Percentiles rank a stretch among this genome's conserved stretches.
Conservation (phyloP, 2,888 invertebrate species). For the Drosophila putrida region DNA sequence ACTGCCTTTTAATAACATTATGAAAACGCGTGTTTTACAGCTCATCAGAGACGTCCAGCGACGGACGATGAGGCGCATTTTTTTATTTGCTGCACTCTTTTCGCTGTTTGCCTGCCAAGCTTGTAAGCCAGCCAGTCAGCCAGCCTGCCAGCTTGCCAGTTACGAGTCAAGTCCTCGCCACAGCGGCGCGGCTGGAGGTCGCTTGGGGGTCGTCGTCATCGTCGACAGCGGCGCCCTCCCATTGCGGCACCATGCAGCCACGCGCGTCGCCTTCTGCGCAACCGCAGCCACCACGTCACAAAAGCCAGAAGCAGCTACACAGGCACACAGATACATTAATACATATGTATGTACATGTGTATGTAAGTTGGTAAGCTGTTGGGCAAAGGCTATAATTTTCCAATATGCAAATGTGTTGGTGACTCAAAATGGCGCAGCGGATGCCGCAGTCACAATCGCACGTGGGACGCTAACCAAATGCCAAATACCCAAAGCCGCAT, state of each 20-base stretch:
- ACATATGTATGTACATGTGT: neutral
- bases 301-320: conserved; percentile 64
- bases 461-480: conserved; percentile 44
- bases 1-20: conserved; percentile 73
- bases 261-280: conserved; percentile 81
- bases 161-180: conserved; percentile 72
- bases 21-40: conserved; percentile 80
- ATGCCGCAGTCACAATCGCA: conserved; percentile 31
- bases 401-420: conserved; percentile 78
- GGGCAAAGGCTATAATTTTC: conserved; percentile 70
- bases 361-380: conserved; percentile 22
- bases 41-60: conserved; percentile 66
- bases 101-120: conserved; percentile 27
- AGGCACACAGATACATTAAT: conserved; percentile 6
- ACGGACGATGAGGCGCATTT: conserved; percentile 11
- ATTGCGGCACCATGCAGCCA: conserved; percentile 84
- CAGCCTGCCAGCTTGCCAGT: conserved; percentile 51
- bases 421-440: conserved; percentile 73
- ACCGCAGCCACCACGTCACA: conserved; percentile 69
- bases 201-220: conserved; percentile 66
- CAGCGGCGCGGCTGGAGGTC: conserved; percentile 76
- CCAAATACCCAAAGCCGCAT: conserved; percentile 28
- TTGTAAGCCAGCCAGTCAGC: neutral
- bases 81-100: conserved; percentile 53
- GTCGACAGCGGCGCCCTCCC: conserved; percentile 82